phyloP scores from a whole-genome alignment of 2,888 invertebrate genomes.

The Xylota sylvarum region DNA sequence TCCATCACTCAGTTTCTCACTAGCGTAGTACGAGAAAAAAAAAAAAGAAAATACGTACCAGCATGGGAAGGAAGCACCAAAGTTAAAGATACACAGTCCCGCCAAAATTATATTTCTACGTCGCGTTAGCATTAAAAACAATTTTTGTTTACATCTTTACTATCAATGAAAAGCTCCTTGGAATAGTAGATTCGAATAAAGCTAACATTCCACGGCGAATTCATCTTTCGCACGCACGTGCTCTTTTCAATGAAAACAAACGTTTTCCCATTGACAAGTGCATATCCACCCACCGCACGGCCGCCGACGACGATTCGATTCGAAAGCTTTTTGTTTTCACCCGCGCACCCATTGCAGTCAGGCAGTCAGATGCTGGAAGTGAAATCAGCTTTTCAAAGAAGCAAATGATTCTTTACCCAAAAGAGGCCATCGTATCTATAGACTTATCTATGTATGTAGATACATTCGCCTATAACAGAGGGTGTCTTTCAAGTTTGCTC shows the following conservation, averaged over 20 bases:
- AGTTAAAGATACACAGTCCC: slow-evolving; percentile 7
- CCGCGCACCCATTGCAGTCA: neutral
- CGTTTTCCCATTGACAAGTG: slow-evolving; percentile 51
- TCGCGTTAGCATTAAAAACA: neutral
- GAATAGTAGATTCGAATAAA: slow-evolving; percentile 42
- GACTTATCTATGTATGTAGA: slow-evolving; percentile 26
- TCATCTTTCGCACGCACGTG: slow-evolving; percentile 35
- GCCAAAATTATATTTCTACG: slow-evolving; percentile 2
- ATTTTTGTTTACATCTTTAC: slow-evolving; percentile 51
- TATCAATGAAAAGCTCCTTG: slow-evolving; percentile 65
- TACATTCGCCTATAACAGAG: slow-evolving; percentile 42
- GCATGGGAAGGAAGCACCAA: neutral
- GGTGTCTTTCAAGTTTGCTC: slow-evolving; percentile 37
- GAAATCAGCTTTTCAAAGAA: slow-evolving; percentile 48
- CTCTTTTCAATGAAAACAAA: slow-evolving; percentile 47
- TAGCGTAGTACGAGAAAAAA: neutral
- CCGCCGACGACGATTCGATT: neutral
- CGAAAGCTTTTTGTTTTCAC: slow-evolving; percentile 3
- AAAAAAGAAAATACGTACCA: neutral
- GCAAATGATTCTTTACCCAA: slow-evolving; percentile 11
- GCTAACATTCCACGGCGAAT: slow-evolving; percentile 64
- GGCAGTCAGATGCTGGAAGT: slow-evolving; percentile 26
- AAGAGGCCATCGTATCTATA: slow-evolving; percentile 20
- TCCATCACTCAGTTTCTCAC: slow-evolving; percentile 1
- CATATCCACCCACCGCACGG: neutral